Evolutionary conservation across 2,888 invertebrate genomes (phyloP).

Genomic region (Elysia crispata): DNA sequence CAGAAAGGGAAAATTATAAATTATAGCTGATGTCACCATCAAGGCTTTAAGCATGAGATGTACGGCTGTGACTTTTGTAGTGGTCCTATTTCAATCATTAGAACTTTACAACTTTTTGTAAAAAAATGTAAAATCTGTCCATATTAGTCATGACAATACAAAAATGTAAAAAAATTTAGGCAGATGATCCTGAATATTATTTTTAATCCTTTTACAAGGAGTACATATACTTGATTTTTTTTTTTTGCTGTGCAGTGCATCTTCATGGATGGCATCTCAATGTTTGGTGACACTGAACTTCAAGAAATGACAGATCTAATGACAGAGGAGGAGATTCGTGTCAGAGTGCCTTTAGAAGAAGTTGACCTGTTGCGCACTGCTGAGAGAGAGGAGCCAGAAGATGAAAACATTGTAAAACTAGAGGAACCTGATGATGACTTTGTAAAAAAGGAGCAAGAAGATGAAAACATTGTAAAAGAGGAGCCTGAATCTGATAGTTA

Average conservation of each 20-base stretch:
- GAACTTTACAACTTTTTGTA: no score
- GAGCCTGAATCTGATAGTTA: neutral
- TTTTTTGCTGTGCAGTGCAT: slow-evolving; percentile 67
- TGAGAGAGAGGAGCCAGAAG: slow-evolving; percentile 46
- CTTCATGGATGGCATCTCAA: slow-evolving; percentile 75
- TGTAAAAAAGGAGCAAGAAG: neutral
- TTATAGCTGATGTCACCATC: no score
- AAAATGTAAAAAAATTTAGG: no score
- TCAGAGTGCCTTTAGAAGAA: slow-evolving; percentile 78
- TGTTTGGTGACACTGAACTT: slow-evolving; percentile 73
- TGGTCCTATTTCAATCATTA: no score
- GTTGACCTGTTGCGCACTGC: slow-evolving; percentile 67
- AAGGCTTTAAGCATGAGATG: no score
- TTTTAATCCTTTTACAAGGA: no score
- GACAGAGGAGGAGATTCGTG: slow-evolving; percentile 77
- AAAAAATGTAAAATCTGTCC: no score
- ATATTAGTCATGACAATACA: no score
- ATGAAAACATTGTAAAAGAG: neutral
- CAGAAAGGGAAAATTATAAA: no score
- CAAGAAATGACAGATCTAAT: slow-evolving; percentile 77
- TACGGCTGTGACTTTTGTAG: no score
- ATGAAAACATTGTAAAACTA: slow-evolving; percentile 6
- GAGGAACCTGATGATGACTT: neutral
- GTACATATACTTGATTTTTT: no score
- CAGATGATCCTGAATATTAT: no score